phyloP scores from a whole-genome alignment of 1,140 invertebrate genomes.

The Danaus plexippus region DNA sequence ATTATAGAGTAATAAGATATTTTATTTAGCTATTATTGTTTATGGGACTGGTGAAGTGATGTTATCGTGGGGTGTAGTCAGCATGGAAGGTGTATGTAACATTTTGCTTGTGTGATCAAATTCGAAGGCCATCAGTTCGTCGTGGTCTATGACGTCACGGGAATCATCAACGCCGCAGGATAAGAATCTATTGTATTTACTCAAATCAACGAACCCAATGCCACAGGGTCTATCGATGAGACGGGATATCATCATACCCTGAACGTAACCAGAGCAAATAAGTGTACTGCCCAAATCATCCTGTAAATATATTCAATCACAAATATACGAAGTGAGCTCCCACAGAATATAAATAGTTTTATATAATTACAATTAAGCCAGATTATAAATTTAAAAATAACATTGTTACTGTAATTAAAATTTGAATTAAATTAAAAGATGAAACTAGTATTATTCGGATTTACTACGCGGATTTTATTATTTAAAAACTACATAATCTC shows the following conservation, averaged over 20 bases:
- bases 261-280: constrained; percentile 42
- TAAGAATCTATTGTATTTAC: constrained; percentile 43
- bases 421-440: no score
- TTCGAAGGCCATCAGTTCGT: constrained; percentile 32
- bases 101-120: constrained; percentile 16
- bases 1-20: no score
- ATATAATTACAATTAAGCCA: no score
- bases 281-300: constrained; percentile 49
- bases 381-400: no score
- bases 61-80: constrained; percentile 14
- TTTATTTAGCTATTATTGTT: no score
- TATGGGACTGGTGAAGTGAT: constrained; percentile 8
- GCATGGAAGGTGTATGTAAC: constrained; percentile 15
- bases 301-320: constrained; percentile 19
- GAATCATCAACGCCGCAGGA: constrained; percentile 55
- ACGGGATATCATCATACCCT: constrained; percentile 54
- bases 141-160: constrained; percentile 45
- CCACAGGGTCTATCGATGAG: constrained; percentile 54
- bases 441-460: no score
- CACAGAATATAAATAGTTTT: no score
- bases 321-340: no score
- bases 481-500: no score
- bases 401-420: no score
- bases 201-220: constrained; percentile 45
- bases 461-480: no score